Conservation (phyloP, 1,140 invertebrate genomes). For the Drosophila paulistorum region DNA sequence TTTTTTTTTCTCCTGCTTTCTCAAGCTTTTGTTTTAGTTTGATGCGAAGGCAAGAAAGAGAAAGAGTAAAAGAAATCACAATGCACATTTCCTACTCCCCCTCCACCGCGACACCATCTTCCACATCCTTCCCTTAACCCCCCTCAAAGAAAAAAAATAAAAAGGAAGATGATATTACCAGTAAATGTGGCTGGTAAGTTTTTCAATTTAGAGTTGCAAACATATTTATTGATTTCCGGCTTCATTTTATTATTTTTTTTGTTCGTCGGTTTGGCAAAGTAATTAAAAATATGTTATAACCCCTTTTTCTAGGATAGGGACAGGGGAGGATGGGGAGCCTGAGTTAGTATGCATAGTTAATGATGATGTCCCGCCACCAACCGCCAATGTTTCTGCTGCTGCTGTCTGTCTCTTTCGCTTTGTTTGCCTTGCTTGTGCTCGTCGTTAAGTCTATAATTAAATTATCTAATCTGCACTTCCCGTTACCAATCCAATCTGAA, state of each 20-base stretch:
- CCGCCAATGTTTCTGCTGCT: too few species aligned
- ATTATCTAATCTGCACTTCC: slow-evolving; percentile 57
- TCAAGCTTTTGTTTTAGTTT: slow-evolving; percentile 69
- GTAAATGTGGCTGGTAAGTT: slow-evolving; percentile 56
- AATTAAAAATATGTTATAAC: slow-evolving; percentile 60
- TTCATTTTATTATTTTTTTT: neutral
- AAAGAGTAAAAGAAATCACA: slow-evolving; percentile 49
- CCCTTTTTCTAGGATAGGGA: neutral
- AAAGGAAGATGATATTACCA: slow-evolving; percentile 51
- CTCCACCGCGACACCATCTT: neutral
- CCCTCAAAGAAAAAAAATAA: slow-evolving; percentile 16
- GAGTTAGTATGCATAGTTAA: slow-evolving; percentile 30
- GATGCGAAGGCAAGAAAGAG: slow-evolving; percentile 22
- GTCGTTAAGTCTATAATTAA: slow-evolving; percentile 44
- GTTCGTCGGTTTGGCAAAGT: slow-evolving; percentile 15
- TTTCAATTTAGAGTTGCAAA: slow-evolving; percentile 62
- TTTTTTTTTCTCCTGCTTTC: slow-evolving; percentile 28
- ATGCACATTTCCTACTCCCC: slow-evolving; percentile 66
- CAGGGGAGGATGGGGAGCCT: neutral
- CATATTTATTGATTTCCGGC: slow-evolving; percentile 79
- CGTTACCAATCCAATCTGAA: slow-evolving; percentile 26
- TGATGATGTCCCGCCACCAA: neutral
- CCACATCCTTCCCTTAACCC: neutral
- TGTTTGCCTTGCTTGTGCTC: slow-evolving; percentile 17
- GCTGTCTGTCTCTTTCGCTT: neutral